phyloP scores from a whole-genome alignment of 2,888 invertebrate species.

The Rhagonycha lutea region DNA sequence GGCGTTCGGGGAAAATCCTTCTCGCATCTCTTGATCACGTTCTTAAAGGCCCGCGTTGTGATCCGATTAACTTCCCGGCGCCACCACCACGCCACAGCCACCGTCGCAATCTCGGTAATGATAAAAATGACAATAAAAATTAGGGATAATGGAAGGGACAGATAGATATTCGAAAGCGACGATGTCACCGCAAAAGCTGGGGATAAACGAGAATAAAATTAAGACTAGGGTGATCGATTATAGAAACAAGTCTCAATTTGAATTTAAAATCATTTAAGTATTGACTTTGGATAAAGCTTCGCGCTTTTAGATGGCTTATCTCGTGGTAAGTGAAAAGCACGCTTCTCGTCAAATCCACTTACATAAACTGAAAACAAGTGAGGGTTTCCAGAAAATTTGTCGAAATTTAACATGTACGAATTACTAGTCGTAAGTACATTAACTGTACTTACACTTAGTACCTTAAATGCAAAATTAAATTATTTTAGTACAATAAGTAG shows the following conservation, averaged over 20 bases:
- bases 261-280: constrained; percentile 53
- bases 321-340: constrained; percentile 50
- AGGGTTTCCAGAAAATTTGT: not conserved
- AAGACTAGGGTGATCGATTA: constrained; percentile 69
- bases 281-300: constrained; percentile 48
- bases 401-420: not conserved
- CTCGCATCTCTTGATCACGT: constrained; percentile 53
- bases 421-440: not conserved
- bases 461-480: not conserved
- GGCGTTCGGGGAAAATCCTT: constrained; percentile 50
- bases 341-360: constrained; percentile 51
- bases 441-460: not conserved
- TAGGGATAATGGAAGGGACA: constrained; percentile 53
- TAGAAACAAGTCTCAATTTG: constrained; percentile 57
- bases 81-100: constrained; percentile 49
- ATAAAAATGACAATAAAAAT: constrained; percentile 58
- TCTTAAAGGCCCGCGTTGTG: constrained; percentile 54
- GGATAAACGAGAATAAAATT: constrained; percentile 65
- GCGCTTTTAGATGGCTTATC: constrained; percentile 47
- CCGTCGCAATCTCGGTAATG: constrained; percentile 56
- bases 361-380: constrained; percentile 17
- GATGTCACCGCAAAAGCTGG: constrained; percentile 27
- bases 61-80: constrained; percentile 55
- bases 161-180: constrained; percentile 34
- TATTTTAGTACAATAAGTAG: not conserved